A percentile compares a stretch with the other conserved stretches of the same genome.
Evolutionary conservation across 2,113 vertebrate genomes (phyloP).

Genomic region (Meriones unguiculatus): DNA sequence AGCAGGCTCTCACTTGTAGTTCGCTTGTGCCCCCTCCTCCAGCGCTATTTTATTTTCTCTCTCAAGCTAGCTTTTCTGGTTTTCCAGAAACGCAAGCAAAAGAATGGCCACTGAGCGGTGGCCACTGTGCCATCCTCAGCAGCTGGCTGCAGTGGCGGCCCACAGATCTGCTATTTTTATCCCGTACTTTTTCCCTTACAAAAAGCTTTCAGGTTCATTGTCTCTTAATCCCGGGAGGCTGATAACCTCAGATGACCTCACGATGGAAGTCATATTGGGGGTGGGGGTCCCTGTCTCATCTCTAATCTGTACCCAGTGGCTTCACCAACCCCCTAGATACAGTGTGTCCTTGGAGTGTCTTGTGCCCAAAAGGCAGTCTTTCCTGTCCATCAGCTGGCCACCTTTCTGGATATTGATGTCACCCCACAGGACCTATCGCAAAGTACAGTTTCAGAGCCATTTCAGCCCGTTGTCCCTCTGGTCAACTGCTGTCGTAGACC

Average conservation of each 20-base stretch:
- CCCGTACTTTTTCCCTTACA: not conserved
- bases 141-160: not conserved
- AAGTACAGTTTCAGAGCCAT: not conserved
- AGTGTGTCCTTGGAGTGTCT: not conserved
- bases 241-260: not conserved
- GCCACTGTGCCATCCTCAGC: not conserved
- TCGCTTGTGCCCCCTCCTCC: not conserved
- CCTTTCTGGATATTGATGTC: not conserved
- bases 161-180: slow-evolving; percentile 60
- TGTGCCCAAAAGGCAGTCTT: not conserved
- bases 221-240: slow-evolving; percentile 14
- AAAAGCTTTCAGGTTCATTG: not conserved
- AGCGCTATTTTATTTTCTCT: not conserved
- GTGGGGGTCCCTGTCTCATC: too few relatives aligned
- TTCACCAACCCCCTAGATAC: not conserved
- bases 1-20: not conserved
- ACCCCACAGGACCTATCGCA: fast-evolving
- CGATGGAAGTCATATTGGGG: too few relatives aligned
- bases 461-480: too few relatives aligned
- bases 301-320: not conserved
- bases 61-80: not conserved
- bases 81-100: not conserved
- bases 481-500: not conserved
- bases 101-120: not conserved
- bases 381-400: not conserved